Conservation (phyloP, 2,113 vertebrate genomes). For the Equus quagga region DNA sequence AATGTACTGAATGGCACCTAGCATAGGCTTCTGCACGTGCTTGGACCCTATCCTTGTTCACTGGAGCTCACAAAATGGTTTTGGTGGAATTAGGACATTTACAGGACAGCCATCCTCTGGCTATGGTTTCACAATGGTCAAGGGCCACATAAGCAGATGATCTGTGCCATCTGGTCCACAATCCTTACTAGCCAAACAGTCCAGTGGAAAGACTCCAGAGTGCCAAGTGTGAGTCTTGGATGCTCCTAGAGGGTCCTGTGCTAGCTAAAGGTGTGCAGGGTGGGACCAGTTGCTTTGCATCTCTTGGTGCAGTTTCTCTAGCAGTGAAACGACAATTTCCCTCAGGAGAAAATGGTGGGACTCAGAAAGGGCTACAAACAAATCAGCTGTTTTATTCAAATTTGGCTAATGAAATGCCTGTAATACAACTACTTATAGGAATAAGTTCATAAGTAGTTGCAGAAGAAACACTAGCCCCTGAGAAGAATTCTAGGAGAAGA, state of each 20-base stretch:
- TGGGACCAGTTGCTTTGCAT: neutral
- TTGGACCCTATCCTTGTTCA: neutral
- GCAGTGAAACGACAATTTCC: neutral
- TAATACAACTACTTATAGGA: neutral
- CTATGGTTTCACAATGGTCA: neutral
- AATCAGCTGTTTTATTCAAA: neutral
- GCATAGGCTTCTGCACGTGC: neutral
- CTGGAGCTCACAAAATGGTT: neutral
- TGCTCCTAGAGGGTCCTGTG: neutral
- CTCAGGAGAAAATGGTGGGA: neutral
- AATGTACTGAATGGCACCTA: neutral
- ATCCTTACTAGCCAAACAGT: neutral
- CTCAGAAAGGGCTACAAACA: neutral
- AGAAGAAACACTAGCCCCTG: neutral
- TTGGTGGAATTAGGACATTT: neutral
- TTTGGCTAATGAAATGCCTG: neutral
- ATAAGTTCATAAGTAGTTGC: neutral
- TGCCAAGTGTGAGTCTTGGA: neutral
- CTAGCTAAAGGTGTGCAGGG: neutral
- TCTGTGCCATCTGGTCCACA: no score
- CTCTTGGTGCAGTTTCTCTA: neutral
- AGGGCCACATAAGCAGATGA: neutral
- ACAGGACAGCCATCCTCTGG: neutral
- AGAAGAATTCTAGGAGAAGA: slow-evolving; percentile 1
- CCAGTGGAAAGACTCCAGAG: neutral